These are phyloP conservation scores for Drosophila pallidifrons DNA, from an alignment of 1,140 invertebrate genomes.

Conservation along the genomic window DNA sequence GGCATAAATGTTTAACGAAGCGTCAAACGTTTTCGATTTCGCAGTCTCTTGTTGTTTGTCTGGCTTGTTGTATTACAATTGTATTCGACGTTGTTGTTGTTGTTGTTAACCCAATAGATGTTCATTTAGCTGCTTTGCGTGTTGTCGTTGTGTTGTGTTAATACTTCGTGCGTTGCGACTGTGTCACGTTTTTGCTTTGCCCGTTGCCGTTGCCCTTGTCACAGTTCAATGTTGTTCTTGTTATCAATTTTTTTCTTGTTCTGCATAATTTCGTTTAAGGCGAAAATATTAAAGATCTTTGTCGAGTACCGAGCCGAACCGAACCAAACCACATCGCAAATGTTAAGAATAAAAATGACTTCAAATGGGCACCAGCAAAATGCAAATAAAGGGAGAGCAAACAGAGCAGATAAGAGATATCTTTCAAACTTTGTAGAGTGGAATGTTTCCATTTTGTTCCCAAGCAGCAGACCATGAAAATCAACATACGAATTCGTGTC, in stretches of 20 bases:
- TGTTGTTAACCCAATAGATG: conserved; percentile 70
- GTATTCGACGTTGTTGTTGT: conserved; percentile 20
- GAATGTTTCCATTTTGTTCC: conserved; percentile 80
- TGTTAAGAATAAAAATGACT: conserved; percentile 41
- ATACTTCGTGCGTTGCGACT: conserved; percentile 78
- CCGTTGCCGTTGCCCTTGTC: conserved; percentile 55
- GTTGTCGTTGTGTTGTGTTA: conserved; percentile 60
- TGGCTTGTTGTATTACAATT: background rate
- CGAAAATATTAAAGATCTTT: conserved; percentile 36
- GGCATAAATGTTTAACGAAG: conserved; percentile 80
- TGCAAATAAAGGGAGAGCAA: conserved; percentile 31
- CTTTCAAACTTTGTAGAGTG: conserved; percentile 51
- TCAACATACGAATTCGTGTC: conserved; percentile 67
- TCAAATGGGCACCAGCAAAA: conserved; percentile 29
- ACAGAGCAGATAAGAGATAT: conserved; percentile 71
- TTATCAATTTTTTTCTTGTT: conserved; percentile 55
- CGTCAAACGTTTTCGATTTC: conserved; percentile 77
- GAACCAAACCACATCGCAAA: background rate
- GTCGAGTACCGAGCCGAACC: background rate
- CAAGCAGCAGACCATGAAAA: conserved; percentile 77
- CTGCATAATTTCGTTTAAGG: conserved; percentile 56
- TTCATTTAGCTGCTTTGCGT: conserved; percentile 56
- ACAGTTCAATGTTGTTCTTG: conserved; percentile 61
- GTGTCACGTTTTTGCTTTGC: conserved; percentile 68
- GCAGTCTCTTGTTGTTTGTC: conserved; percentile 55